phyloP scores from a whole-genome alignment of 2,797 vertebrate species.

The Ataeniobius toweri region DNA sequence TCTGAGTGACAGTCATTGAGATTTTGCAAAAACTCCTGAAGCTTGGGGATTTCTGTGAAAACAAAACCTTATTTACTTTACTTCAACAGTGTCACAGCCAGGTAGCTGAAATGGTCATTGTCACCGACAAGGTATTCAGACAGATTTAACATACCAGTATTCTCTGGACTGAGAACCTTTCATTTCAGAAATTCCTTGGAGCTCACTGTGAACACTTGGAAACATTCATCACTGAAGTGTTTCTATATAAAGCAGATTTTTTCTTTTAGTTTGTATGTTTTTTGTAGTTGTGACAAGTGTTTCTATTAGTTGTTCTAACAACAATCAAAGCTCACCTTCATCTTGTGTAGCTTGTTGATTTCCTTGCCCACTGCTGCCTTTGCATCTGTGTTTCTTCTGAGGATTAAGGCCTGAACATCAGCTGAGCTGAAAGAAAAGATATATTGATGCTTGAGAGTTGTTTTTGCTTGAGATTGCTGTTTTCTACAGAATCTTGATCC shows the following conservation, averaged over 20 bases:
- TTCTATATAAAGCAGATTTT: conserved; percentile 32
- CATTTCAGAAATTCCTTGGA: conserved; percentile 25
- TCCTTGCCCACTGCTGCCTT: conserved; percentile 21
- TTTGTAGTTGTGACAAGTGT: not conserved
- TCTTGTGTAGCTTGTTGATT: not conserved
- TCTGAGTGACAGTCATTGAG: conserved; percentile 46
- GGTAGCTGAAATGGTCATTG: not conserved
- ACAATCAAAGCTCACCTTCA: conserved; percentile 28
- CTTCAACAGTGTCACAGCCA: not conserved
- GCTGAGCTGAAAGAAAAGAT: not conserved
- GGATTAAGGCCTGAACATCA: not conserved
- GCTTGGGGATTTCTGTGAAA: conserved; percentile 54
- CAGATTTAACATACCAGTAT: conserved; percentile 34
- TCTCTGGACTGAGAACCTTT: not conserved
- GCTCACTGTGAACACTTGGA: conserved; percentile 60
- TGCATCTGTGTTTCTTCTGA: conserved; percentile 12
- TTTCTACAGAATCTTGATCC: not conserved
- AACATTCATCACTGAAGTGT: conserved; percentile 45
- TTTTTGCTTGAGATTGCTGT: no score
- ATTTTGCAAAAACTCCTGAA: conserved; percentile 27
- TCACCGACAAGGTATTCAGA: not conserved
- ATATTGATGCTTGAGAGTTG: not conserved
- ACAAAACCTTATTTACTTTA: not conserved
- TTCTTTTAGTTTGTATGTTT: not conserved
- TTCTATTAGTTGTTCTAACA: not conserved